Base-by-base conservation (phyloP, 2,888 invertebrate genomes). In the Tenthredo distinguenda region DNA sequence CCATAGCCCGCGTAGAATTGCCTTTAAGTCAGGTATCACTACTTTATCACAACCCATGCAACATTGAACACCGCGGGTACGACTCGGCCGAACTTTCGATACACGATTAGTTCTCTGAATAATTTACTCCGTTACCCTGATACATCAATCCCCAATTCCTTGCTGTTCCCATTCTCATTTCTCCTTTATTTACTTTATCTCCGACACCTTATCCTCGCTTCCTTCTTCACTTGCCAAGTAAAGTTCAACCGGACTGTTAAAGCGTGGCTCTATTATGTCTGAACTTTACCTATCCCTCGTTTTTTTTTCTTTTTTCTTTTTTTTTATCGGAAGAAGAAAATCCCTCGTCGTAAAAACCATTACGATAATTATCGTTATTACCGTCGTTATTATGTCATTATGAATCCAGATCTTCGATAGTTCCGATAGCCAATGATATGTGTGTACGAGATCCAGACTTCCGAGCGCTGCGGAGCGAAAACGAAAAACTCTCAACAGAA, bases 1-100 rank as follows among this genome's bases (percentile, higher is more conserved):
- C 62, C 62, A 18, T 50, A 62, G 10, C 26, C 40, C 40, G n/a
- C 21, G 31, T n/a, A 50, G 50, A 77, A 77, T 77, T 55, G 50
- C 50, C 77, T 77, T 50, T 12, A 12, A 77, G 18, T 31, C 55
- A 31, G 55, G 55, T 68, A 68, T 68, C 68, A 15, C 34, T 68
- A 12, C 31, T 68, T 31, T 18, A 68, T 68, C 68, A 15, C 18
- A 18, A 68, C 5, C 68, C 62, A 40, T 71, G 40, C 71, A n/a
- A 26, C 26, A 15, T 7, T 62, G 10, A 26, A 62, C 26, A 12
- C 21, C 10, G 12, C 21, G 3, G 12, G 12, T 62, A 62, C 12
- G 62, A 68, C 68, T 34, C 18, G 34, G 31, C 68, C 18, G 7
- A 68, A 68, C 1, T 34, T 68, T 68, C 31, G 18, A 26, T 34